Evolutionary conservation across 2,888 invertebrate genomes (phyloP), one percentile per base, ranked within the genome.

Genomic region (Tipula vernalis): DNA sequence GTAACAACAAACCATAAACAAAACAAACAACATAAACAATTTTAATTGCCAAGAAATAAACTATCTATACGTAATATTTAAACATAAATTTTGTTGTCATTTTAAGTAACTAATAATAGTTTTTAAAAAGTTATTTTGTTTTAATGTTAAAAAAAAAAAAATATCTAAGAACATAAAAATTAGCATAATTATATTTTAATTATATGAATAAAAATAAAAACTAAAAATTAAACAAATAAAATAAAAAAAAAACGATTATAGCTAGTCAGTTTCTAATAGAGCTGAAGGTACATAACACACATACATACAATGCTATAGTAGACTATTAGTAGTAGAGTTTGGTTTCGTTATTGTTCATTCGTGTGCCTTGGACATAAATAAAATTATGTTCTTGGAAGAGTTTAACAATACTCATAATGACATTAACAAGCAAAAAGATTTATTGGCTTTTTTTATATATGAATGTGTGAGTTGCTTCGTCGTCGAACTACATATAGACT

Each of bases 101-200:
- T 71, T 71, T 8, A 12, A 57, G 57, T 71, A 28, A 71, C 71
- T 10, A 71, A 71, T 28, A 71, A 71, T 71, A 71, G 71, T 71
- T 71, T 71, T 71, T 71, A 28, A 71, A 71, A 71, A 71, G 28
- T 71, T 71, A 71, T 28, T 71, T 71, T 18, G 28, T 18, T 71
- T 28, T 71, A 57, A 57, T 57, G 51, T 57, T 71, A 71, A 28
- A 5, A 71, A 71, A 71, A 6, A 6, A 39, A 71, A 12, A 71
- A 71, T 28, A 28, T 28, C 71, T 71, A 71, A 28, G 71, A 71
- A 71, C 71, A 71, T 71, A 71, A 71, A 71, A 71, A 71, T 71
- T 71, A 71, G 71, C 71, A 71, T 71, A 71, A 71, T 71, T 71
- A 71, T 71, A 71, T 71, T 71, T 71, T 71, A 71, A 71, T 71